Evolutionary conservation across 2,113 vertebrate genomes (phyloP).

Genomic region (Gallinago undulata): DNA sequence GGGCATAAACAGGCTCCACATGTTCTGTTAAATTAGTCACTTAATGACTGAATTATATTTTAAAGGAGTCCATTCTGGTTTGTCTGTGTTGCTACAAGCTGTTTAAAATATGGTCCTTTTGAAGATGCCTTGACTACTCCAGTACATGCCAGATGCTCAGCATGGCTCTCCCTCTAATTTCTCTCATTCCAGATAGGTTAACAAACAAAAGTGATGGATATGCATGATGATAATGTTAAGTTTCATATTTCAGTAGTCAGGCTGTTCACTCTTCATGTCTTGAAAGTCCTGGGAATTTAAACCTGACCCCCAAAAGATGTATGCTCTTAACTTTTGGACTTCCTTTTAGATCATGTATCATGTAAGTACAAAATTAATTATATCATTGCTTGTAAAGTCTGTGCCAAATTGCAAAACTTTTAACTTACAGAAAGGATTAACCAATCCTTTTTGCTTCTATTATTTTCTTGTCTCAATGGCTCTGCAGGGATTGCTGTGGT

Average conservation of each 20-base stretch:
- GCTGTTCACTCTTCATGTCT: slow-evolving; percentile 25
- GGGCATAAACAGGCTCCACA: background rate
- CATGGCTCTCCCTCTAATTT: background rate
- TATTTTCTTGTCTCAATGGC: slow-evolving; percentile 60
- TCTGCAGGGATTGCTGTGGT: slow-evolving; percentile 51
- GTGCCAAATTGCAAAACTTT: slow-evolving; percentile 63
- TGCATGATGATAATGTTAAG: slow-evolving; percentile 33
- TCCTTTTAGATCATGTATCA: slow-evolving; percentile 69
- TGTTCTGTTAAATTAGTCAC: slow-evolving; percentile 8
- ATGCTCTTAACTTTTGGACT: slow-evolving; percentile 60
- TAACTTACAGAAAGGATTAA: slow-evolving; percentile 60
- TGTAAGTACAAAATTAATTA: slow-evolving; percentile 58
- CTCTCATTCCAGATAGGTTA: slow-evolving; percentile 23
- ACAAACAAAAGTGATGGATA: slow-evolving; percentile 56
- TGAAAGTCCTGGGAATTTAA: slow-evolving; percentile 55
- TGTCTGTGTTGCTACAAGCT: background rate
- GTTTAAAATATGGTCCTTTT: slow-evolving; percentile 26
- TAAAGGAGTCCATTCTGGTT: background rate
- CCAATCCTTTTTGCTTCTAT: slow-evolving; percentile 52
- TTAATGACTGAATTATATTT: slow-evolving; percentile 1
- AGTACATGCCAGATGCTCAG: slow-evolving; percentile 29
- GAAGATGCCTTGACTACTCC: background rate
- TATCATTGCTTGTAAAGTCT: slow-evolving; percentile 37
- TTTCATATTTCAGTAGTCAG: slow-evolving; percentile 58
- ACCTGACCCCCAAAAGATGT: slow-evolving; percentile 43